Conservation (phyloP, 53 echinoderm and acorn worm species). For the Arbacia lixula region DNA sequence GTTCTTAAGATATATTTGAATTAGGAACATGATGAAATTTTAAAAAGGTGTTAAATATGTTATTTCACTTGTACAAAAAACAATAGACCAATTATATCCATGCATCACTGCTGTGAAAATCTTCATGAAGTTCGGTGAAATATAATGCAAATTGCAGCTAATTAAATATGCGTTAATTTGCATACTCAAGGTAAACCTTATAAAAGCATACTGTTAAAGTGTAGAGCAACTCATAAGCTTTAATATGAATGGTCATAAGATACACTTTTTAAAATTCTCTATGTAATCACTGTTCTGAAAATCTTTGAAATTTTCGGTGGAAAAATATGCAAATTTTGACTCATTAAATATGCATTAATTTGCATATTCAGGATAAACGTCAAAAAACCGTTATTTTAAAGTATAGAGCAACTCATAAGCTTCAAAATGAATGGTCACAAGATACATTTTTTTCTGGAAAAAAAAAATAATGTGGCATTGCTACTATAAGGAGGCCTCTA, state of each 20-base stretch:
- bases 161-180: constrained; percentile 12
- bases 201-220: neutral
- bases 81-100: too few relatives aligned
- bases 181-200: neutral
- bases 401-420: constrained; percentile 1
- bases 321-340: neutral
- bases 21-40: too few relatives aligned
- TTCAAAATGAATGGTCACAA: constrained; percentile 1
- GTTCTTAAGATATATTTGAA: too few relatives aligned
- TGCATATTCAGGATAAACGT: neutral
- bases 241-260: neutral
- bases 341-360: constrained; percentile 3
- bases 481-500: too few relatives aligned
- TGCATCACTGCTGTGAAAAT: too few relatives aligned
- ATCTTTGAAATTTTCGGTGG: neutral
- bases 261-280: too few relatives aligned
- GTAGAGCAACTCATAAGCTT: constrained; percentile 3
- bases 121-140: neutral
- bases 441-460: neutral
- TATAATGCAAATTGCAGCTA: neutral
- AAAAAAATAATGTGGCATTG: neutral
- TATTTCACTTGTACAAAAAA: too few relatives aligned
- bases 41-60: too few relatives aligned
- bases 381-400: neutral
- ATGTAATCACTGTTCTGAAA: too few relatives aligned